These are phyloP conservation scores for Columba livia DNA, from an alignment of 2,113 vertebrate species.

Conservation along the genomic window DNA sequence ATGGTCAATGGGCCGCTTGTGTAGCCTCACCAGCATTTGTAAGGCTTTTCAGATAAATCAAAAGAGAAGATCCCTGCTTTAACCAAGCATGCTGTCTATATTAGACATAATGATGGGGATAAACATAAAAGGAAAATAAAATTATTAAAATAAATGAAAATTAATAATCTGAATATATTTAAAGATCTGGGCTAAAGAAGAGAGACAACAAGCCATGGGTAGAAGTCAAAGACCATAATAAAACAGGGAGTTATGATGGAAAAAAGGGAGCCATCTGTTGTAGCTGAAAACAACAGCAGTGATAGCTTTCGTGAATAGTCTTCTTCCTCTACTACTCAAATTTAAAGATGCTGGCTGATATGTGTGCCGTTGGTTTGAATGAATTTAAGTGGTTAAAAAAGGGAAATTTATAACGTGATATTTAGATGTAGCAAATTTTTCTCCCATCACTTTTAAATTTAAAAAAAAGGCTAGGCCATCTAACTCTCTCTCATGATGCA, in stretches of 20 bases:
- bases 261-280: neutral
- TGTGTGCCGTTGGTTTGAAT: neutral
- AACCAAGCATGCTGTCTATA: neutral
- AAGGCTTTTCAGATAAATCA: neutral
- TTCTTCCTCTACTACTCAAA: neutral
- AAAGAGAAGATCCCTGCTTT: neutral
- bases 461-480: neutral
- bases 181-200: neutral
- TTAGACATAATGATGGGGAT: neutral
- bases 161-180: neutral
- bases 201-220: neutral
- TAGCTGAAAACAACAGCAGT: neutral
- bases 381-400: neutral
- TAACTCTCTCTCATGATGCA: neutral
- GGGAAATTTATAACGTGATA: neutral
- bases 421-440: neutral
- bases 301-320: neutral
- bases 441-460: neutral
- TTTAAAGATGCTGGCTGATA: neutral
- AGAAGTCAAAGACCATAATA: neutral
- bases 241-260: neutral
- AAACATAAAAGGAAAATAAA: neutral
- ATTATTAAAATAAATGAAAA: neutral
- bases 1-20: fast-evolving
- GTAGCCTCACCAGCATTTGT: fast-evolving